Base-by-base conservation (phyloP, 2,113 vertebrate genomes). In the Rhineura floridana region DNA sequence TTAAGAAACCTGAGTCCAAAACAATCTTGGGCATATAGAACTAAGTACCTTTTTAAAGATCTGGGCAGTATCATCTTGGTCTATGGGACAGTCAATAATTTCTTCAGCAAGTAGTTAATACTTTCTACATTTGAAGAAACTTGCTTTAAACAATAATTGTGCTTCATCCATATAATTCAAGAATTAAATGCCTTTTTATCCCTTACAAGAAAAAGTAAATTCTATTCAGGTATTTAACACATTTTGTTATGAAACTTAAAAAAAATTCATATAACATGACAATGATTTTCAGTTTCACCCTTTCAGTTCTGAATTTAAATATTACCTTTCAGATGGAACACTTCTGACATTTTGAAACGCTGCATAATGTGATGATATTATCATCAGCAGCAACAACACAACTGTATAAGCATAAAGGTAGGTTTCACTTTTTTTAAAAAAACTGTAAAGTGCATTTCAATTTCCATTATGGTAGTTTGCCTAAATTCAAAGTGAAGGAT, bases 81-180 rank as follows among this genome's bases (percentile, higher is more conserved):
- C 21, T 4, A 25, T 39, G 9, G 78, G 19, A 86, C 73, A 91
- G 36, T 70, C 79, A 93, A 76, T 87, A 89, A 82, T 19, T 83
- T 83, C 89, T 0, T 89, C 86, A 90, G 52, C 76, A 92, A 87
- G 76, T 42, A 89, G 78, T 91, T 83, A 23, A 12, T 52, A n/a
- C 78, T 88, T 82, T 48, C 81, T 72, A 83, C 23, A n/a, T 4
- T 67, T 30, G 48, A 89, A 75, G 3, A 75, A 90, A 93, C 86
- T 80, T 80, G 76, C 15, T 88, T 89, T 86, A 87, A 91, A 89
- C 86, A 94, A 91, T 70, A 77, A 4, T 1, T 65, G 67, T 90
- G 72, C 42, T 92, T 94, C 36, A 84, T 17, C 90, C 6, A 77
- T 3, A 2, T 0, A 79, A 89, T 30, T 67, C 42, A 73, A 19